Evolutionary conservation across 2,797 vertebrate genomes (phyloP).

Genomic region (Hippopotamyrus pictus): DNA sequence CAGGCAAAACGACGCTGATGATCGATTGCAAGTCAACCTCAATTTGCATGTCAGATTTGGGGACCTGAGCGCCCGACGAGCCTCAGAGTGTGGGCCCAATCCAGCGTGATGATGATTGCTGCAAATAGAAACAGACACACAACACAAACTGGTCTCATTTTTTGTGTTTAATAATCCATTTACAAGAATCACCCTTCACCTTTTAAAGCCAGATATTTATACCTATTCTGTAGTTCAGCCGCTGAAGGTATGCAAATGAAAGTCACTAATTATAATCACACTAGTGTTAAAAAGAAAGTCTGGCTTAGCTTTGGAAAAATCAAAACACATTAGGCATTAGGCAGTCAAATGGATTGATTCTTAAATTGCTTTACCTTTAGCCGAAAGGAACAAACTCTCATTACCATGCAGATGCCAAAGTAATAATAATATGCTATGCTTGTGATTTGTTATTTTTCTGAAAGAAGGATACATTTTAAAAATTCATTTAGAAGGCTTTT

Average conservation of each 20-base stretch:
- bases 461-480: not conserved
- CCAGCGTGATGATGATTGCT: constrained; percentile 3
- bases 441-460: not conserved
- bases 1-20: constrained; percentile 13
- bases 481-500: not conserved
- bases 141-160: constrained; percentile 35
- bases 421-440: constrained; percentile 11
- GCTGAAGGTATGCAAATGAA: constrained; percentile 59
- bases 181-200: constrained; percentile 18
- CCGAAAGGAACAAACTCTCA: constrained; percentile 44
- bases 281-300: constrained; percentile 51
- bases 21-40: constrained; percentile 34
- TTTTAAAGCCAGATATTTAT: constrained; percentile 36
- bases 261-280: constrained; percentile 59
- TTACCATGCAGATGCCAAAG: not conserved
- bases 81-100: not conserved
- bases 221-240: constrained; percentile 41
- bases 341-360: constrained; percentile 54
- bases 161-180: constrained; percentile 34
- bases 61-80: constrained; percentile 7
- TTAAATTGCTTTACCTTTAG: constrained; percentile 45
- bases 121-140: constrained; percentile 39
- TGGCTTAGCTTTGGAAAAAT: constrained; percentile 63
- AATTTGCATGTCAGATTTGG: constrained; percentile 27
- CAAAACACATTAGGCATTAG: constrained; percentile 59